Conservation (phyloP, 2,797 vertebrate genomes). For the Labroides dimidiatus region DNA sequence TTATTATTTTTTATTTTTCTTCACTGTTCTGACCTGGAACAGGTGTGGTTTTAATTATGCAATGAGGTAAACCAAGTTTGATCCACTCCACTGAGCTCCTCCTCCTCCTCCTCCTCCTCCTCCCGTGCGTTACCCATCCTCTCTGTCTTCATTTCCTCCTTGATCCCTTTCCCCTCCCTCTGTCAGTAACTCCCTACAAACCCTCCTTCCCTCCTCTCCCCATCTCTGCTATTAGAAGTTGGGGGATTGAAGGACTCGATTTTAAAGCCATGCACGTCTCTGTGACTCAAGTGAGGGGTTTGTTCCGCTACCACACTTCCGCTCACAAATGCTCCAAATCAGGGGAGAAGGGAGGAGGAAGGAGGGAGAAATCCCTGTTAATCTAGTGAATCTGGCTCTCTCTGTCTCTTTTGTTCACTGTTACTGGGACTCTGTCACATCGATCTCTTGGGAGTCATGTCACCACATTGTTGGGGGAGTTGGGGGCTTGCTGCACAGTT, state of each 20-base stretch:
- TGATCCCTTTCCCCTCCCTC: slow-evolving; percentile 39
- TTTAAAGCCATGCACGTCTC: slow-evolving; percentile 84
- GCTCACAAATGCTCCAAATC: slow-evolving; percentile 75
- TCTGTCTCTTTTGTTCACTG: slow-evolving; percentile 72
- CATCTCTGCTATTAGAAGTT: slow-evolving; percentile 56
- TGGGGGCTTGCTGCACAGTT: slow-evolving; percentile 2
- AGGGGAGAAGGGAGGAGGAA: slow-evolving; percentile 42
- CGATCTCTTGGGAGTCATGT: slow-evolving; percentile 48
- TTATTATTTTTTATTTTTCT: slow-evolving; percentile 32
- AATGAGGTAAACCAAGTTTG: slow-evolving; percentile 73
- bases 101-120: slow-evolving; percentile 60
- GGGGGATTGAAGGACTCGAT: slow-evolving; percentile 81
- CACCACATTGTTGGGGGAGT: slow-evolving; percentile 7
- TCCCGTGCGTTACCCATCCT: slow-evolving; percentile 44
- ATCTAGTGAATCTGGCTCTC: slow-evolving; percentile 79
- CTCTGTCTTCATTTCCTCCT: slow-evolving; percentile 21
- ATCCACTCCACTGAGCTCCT: slow-evolving; percentile 72
- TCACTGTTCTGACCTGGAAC: slow-evolving; percentile 66
- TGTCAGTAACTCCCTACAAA: slow-evolving; percentile 44
- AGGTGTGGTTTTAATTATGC: slow-evolving; percentile 83
- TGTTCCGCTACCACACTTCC: slow-evolving; percentile 86
- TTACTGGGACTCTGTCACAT: slow-evolving; percentile 62
- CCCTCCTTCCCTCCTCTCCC: slow-evolving; percentile 16
- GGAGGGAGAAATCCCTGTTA: slow-evolving; percentile 80
- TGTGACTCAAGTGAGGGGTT: slow-evolving; percentile 83